These are phyloP conservation scores for Rhyacophila brunnea DNA, from an alignment of 1,140 invertebrate species.

Conservation along the genomic window DNA sequence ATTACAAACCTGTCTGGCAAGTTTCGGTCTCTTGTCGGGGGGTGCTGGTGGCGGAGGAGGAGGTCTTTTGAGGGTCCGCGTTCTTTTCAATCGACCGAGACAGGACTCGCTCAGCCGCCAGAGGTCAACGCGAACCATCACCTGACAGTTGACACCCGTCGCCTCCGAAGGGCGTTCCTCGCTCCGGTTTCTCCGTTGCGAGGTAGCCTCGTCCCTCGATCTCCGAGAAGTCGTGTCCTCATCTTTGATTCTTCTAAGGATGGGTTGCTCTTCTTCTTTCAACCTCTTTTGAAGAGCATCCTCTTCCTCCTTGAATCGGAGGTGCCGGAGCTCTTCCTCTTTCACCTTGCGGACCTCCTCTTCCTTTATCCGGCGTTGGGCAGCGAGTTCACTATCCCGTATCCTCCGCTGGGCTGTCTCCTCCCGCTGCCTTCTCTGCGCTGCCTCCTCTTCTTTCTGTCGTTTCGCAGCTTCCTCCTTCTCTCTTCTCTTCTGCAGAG, in stretches of 20 bases:
- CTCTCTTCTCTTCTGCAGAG: constrained; percentile 10
- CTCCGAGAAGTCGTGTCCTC: constrained; percentile 25
- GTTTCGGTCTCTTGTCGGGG: constrained; percentile 30
- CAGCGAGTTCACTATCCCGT: background rate
- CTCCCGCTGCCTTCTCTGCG: constrained; percentile 8
- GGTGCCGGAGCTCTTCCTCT: constrained; percentile 26
- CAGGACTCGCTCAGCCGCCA: constrained; percentile 26
- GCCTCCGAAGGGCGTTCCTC: background rate
- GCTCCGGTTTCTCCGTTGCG: background rate
- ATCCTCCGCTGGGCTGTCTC: constrained; percentile 7
- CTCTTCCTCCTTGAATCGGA: constrained; percentile 20
- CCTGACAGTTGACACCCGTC: background rate
- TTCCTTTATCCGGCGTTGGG: background rate
- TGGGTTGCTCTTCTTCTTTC: constrained; percentile 19
- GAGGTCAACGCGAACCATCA: constrained; percentile 38
- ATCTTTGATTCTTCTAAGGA: constrained; percentile 3
- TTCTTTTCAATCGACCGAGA: constrained; percentile 7
- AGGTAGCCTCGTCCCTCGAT: constrained; percentile 26
- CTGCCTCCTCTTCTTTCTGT: constrained; percentile 23
- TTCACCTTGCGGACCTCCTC: constrained; percentile 14
- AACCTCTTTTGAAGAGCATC: constrained; percentile 13
- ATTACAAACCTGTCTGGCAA: constrained; percentile 21
- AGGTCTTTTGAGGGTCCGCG: constrained; percentile 31
- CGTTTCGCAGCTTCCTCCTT: constrained; percentile 22
- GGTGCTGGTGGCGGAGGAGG: constrained; percentile 35